Evolutionary conservation across 2,888 invertebrate genomes (phyloP).

Genomic region (Hemicrepidius hirtus): DNA sequence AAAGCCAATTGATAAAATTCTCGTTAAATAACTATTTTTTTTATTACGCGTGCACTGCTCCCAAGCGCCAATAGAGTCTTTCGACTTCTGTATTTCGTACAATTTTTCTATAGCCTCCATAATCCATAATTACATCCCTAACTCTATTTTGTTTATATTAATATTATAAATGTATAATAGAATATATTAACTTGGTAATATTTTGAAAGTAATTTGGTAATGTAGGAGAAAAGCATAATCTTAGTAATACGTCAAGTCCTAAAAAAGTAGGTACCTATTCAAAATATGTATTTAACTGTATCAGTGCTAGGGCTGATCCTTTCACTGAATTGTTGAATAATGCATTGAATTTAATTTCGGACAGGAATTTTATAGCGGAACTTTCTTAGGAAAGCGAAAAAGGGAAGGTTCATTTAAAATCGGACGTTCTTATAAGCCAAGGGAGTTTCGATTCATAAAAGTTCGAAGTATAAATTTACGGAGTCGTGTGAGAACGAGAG

Average conservation of each 20-base stretch:
- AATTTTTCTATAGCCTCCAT: too few relatives aligned
- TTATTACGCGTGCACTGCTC: too few relatives aligned
- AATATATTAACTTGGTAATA: too few relatives aligned
- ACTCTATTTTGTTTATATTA: too few relatives aligned
- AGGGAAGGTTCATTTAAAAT: conserved; percentile 22
- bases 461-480: conserved; percentile 33
- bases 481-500: conserved; percentile 20
- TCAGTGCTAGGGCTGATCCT: conserved; percentile 33
- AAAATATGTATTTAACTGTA: conserved; percentile 35
- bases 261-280: conserved; percentile 13
- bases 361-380: conserved; percentile 14
- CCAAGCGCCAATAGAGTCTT: too few relatives aligned
- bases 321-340: conserved; percentile 41
- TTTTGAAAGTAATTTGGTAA: not conserved
- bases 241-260: not conserved
- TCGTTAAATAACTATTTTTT: too few relatives aligned
- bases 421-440: conserved; percentile 13
- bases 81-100: too few relatives aligned
- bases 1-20: too few relatives aligned
- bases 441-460: conserved; percentile 37
- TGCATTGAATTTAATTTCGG: conserved; percentile 40
- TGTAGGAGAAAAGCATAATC: not conserved
- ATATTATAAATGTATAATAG: too few relatives aligned
- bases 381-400: conserved; percentile 32
- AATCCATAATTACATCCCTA: too few relatives aligned